Conservation (phyloP, 2,888 invertebrate genomes). For the Pycnomerus fuliginosus region DNA sequence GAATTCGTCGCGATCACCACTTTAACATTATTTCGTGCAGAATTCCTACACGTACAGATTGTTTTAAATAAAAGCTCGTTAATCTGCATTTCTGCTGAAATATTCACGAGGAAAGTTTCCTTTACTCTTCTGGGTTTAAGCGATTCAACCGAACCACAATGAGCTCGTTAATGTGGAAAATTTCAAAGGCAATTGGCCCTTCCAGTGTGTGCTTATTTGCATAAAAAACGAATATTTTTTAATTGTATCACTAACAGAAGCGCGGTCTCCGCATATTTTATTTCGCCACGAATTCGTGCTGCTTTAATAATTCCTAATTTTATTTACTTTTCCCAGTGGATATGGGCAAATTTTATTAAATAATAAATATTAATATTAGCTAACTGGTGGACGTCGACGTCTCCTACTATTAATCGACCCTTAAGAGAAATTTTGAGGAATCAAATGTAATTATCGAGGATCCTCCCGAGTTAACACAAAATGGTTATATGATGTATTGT, state of each 20-base stretch:
- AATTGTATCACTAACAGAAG: conserved; percentile 38
- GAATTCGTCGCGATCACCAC: not conserved
- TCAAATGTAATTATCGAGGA: too few species aligned
- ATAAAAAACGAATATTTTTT: conserved; percentile 43
- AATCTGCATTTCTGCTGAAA: conserved; percentile 18
- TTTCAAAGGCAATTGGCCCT: conserved; percentile 34
- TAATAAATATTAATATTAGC: too few species aligned
- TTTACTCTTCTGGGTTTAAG: conserved; percentile 18
- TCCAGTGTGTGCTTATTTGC: conserved; percentile 35
- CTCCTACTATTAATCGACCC: too few species aligned
- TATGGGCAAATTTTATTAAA: too few species aligned
- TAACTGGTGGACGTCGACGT: too few species aligned
- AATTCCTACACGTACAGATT: conserved; percentile 18
- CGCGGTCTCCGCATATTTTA: conserved; percentile 20
- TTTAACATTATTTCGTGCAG: not conserved
- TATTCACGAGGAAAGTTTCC: conserved; percentile 3
- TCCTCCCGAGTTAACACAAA: too few species aligned
- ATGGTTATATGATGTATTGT: too few species aligned
- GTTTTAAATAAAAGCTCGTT: conserved; percentile 19
- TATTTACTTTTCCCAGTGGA: too few species aligned
- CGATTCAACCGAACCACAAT: conserved; percentile 24
- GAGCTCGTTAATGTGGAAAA: conserved; percentile 33
- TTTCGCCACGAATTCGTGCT: too few species aligned
- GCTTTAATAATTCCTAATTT: too few species aligned
- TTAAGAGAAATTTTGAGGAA: too few species aligned